phyloP scores from a whole-genome alignment of 2,113 vertebrate genomes.

The Chlamydotis undulata region DNA sequence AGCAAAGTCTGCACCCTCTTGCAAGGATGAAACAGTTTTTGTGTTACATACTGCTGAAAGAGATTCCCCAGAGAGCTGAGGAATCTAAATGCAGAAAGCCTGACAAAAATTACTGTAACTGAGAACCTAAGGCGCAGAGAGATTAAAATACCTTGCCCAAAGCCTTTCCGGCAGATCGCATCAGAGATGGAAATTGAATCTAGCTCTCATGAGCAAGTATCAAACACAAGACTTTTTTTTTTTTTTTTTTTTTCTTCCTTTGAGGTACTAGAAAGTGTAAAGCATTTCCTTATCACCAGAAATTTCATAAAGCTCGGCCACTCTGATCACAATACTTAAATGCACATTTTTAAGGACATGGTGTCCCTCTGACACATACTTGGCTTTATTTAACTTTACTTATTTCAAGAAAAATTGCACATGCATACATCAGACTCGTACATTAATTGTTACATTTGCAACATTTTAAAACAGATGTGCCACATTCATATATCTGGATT shows the following conservation, averaged over 20 bases:
- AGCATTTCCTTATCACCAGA: neutral
- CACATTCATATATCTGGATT: neutral
- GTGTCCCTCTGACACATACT: neutral
- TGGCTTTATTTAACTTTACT: neutral
- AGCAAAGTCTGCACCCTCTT: neutral
- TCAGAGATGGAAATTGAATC: neutral
- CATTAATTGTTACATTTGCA: neutral
- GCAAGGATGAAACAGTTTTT: neutral
- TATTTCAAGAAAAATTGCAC: neutral
- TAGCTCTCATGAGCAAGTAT: neutral
- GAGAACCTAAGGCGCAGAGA: neutral
- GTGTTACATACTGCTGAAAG: neutral
- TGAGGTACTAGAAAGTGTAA: neutral
- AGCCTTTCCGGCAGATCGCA: neutral
- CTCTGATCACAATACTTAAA: neutral
- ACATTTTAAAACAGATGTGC: neutral
- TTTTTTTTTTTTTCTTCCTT: too few species aligned
- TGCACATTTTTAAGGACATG: neutral
- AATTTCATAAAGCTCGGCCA: neutral
- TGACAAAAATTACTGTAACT: neutral
- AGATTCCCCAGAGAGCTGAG: neutral
- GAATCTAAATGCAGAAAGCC: neutral
- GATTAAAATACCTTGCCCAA: neutral
- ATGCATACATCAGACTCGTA: fast-evolving
- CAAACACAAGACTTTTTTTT: neutral